Percentiles rank a stretch among this genome's conserved stretches.
Conservation (phyloP, 2,888 invertebrate genomes). For the Pandemis corylana region DNA sequence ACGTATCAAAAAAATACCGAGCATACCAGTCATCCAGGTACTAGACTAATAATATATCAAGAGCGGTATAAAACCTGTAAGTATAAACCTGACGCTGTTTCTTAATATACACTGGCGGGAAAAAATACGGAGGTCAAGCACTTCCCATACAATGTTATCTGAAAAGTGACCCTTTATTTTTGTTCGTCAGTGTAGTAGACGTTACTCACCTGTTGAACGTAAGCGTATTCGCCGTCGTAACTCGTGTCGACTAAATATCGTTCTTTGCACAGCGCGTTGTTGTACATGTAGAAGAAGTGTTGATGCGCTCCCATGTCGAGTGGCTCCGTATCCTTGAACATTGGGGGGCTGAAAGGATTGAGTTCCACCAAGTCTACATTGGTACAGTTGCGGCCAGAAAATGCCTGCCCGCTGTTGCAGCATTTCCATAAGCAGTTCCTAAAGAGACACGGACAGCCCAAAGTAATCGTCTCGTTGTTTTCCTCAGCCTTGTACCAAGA, state of each 20-base stretch:
- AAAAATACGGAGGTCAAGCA: too few species aligned
- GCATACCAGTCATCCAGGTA: too few species aligned
- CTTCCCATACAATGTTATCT: too few species aligned
- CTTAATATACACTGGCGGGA: too few species aligned
- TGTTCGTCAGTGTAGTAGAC: too few species aligned
- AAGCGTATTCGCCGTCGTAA: constrained; percentile 56
- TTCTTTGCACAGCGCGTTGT: constrained; percentile 55
- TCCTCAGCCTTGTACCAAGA: constrained; percentile 65
- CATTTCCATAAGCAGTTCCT: constrained; percentile 73
- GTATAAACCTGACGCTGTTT: too few species aligned
- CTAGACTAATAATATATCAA: too few species aligned
- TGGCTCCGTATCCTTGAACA: constrained; percentile 61
- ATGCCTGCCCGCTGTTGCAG: constrained; percentile 59
- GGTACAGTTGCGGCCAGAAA: constrained; percentile 56
- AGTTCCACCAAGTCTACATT: constrained; percentile 54
- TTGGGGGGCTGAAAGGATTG: constrained; percentile 67
- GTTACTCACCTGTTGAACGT: constrained; percentile 69
- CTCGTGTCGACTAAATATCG: constrained; percentile 66
- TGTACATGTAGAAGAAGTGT: constrained; percentile 69
- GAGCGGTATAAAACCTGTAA: neutral
- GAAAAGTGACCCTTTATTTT: too few species aligned
- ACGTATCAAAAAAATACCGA: too few species aligned
- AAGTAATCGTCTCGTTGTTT: constrained; percentile 50
- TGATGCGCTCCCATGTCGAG: constrained; percentile 56
- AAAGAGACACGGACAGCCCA: constrained; percentile 74